Percentiles rank a stretch among this genome's conserved stretches.
phyloP scores from a whole-genome alignment of 2,797 vertebrate genomes.

The Echiichthys vipera region DNA sequence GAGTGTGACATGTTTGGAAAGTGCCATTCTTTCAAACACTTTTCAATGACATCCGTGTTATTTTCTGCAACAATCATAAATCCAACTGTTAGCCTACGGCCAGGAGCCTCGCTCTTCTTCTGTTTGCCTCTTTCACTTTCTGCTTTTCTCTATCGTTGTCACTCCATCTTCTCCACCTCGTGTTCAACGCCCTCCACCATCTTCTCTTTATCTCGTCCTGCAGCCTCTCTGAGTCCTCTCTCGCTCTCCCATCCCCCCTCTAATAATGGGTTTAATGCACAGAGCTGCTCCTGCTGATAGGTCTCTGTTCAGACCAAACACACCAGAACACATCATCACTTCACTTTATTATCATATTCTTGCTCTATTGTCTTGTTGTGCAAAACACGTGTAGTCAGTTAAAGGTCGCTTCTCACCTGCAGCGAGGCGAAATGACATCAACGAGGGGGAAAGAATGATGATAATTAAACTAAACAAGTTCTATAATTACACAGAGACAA shows the following conservation, averaged over 20 bases:
- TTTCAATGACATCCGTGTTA: too few species aligned
- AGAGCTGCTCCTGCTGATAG: background rate
- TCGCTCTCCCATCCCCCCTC: background rate
- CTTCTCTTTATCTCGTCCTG: background rate
- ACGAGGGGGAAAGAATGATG: background rate
- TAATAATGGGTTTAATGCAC: slow-evolving; percentile 10
- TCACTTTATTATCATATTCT: background rate
- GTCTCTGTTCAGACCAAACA: background rate
- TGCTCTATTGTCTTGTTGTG: background rate
- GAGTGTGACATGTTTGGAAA: too few species aligned
- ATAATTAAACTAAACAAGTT: slow-evolving; percentile 13
- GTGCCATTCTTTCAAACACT: too few species aligned
- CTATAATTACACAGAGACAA: slow-evolving; percentile 1
- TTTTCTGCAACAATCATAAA: too few species aligned
- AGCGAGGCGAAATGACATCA: background rate
- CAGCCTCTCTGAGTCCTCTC: background rate
- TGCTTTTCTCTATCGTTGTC: too few species aligned
- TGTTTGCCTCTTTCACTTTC: too few species aligned
- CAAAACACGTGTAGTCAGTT: fast-evolving
- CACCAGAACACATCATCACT: background rate
- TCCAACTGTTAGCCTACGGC: too few species aligned
- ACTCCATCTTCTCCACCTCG: background rate
- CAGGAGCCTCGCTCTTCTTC: too few species aligned
- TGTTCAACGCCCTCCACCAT: background rate
- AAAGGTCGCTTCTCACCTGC: too few species aligned